Evolutionary conservation across 2,888 invertebrate species (phyloP).

Genomic region (Hypomecis punctinalis): DNA sequence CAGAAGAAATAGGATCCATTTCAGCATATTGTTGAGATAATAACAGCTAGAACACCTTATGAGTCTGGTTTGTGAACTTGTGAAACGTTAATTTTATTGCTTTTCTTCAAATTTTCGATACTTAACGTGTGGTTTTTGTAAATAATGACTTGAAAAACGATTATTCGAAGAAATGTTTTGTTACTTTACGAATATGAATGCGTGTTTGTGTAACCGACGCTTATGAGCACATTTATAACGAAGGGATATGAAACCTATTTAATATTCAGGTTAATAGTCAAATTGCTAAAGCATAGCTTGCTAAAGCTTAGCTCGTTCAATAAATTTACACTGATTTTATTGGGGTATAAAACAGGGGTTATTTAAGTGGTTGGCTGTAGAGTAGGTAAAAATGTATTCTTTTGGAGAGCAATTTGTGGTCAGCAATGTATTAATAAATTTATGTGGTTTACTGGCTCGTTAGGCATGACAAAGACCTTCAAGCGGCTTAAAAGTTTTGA

Average conservation of each 20-base stretch:
- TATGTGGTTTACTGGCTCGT: too few relatives aligned
- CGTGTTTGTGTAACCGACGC: background rate
- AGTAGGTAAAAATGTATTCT: too few relatives aligned
- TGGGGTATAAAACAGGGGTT: background rate
- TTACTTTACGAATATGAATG: background rate
- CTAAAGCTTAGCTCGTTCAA: background rate
- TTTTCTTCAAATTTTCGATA: conserved; percentile 13
- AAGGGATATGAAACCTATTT: background rate
- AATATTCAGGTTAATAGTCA: background rate
- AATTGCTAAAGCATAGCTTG: background rate
- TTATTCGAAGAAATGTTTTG: conserved; percentile 10
- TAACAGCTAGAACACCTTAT: conserved; percentile 2
- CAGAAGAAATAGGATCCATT: conserved; percentile 7
- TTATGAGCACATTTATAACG: conserved; percentile 6
- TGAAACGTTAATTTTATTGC: conserved; percentile 16
- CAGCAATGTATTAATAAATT: too few relatives aligned
- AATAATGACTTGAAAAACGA: conserved; percentile 19
- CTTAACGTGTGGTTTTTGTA: conserved; percentile 12
- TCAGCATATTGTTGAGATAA: background rate
- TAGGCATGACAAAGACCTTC: too few relatives aligned
- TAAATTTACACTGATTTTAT: conserved; percentile 7
- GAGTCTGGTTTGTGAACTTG: conserved; percentile 10
- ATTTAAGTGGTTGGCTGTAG: too few relatives aligned
- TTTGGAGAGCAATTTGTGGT: too few relatives aligned
- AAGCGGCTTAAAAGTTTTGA: too few relatives aligned